Base-by-base conservation (phyloP, 2,113 vertebrate genomes). In the Caranx ignobilis region DNA sequence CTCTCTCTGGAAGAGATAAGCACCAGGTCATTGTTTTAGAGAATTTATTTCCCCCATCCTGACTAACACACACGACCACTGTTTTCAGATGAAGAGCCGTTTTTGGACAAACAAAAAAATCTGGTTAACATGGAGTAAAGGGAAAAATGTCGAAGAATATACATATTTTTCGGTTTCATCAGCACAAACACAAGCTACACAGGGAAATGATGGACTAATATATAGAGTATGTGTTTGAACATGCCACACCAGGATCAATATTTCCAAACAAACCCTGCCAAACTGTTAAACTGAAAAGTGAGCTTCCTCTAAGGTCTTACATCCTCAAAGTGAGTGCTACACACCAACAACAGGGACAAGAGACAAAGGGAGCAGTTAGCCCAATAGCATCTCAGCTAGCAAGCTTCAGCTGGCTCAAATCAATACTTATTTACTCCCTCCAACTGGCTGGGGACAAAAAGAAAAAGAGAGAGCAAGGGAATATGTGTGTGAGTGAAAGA, bases 381-480 rank as follows among this genome's bases (percentile, higher is more conserved):
- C 68, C 59, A 85, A 82, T 66, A 79, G 75, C 69, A 82, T 82
- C 61, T 64, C 75, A 82, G 87, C 85, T 85, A 82, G 76, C 64
- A 59, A 76, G 83, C 86, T 88, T 85, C 68, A 83, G 65, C 82
- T 87, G 85, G 71, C 70, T 45, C 62, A 67, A 77, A 93, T 93
- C 90, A 87, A 91, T 93, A 90, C 74, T 83, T 92, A 94, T 94
- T 93, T 91, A 92, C 86, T 93, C 71, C 72, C 65, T 86, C 78
- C 73, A 87, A 86, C 75, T 87, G 89, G 77, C 89, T 83, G 63
- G 84, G 82, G 74, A 89, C 70, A 75, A 61, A 82, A 75, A 43
- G 47, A 65, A 60, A 83, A 69, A 34, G 56, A 11, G 31, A 48
- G 54, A 60, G 81, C 43, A 63, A 35, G 32, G 41, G 80, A 63